Conservation (phyloP, 2,888 invertebrate genomes). For the Flabesymbios commensalis region DNA sequence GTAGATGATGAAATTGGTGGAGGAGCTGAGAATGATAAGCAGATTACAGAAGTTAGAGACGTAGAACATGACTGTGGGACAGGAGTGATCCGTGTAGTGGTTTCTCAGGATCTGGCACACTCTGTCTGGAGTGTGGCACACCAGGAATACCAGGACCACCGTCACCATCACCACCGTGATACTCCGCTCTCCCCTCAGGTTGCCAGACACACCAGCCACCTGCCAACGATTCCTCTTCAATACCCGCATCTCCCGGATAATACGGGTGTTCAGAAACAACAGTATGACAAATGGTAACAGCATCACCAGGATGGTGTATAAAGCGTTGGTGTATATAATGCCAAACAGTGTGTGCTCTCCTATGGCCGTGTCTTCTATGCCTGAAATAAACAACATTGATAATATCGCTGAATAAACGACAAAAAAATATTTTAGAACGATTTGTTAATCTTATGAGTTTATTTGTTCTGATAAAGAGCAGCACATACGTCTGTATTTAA, state of each 20-base stretch:
- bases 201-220: too few species aligned
- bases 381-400: too few species aligned
- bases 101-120: background rate
- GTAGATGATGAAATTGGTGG: slow-evolving; percentile 20
- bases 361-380: slow-evolving; percentile 39
- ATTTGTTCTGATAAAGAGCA: too few species aligned
- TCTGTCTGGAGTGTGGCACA: slow-evolving; percentile 20
- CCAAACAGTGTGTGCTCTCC: slow-evolving; percentile 6
- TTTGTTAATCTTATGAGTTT: too few species aligned
- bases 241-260: slow-evolving; percentile 9
- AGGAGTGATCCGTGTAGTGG: background rate
- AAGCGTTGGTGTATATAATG: slow-evolving; percentile 13
- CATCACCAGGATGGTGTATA: slow-evolving; percentile 14
- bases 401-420: too few species aligned
- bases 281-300: slow-evolving; percentile 9
- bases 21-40: slow-evolving; percentile 15
- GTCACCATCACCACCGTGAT: slow-evolving; percentile 19
- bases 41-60: slow-evolving; percentile 5
- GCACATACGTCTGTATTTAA: too few species aligned
- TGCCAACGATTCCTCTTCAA: background rate
- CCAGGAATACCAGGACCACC: slow-evolving; percentile 10
- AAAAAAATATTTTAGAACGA: too few species aligned
- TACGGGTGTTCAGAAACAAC: slow-evolving; percentile 5
- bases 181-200: background rate
- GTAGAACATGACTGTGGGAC: background rate